Conservation (phyloP, 2,113 vertebrate genomes). For the Alexandromys fortis region DNA sequence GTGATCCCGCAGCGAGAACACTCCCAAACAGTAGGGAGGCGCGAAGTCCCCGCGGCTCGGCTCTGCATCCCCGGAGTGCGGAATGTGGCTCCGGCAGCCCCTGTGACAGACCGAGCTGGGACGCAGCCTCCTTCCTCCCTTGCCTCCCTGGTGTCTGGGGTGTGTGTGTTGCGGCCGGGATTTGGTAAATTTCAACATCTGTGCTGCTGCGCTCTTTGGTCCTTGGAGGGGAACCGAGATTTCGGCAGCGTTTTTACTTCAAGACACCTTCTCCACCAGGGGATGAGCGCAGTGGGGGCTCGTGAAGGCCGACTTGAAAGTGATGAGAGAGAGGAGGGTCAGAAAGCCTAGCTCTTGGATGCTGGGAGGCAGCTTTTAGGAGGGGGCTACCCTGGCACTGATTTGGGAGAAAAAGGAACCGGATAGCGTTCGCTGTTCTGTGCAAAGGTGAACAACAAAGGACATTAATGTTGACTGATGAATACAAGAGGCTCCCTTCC, state of each 20-base stretch:
- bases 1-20: not conserved
- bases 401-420: slow-evolving; percentile 23
- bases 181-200: slow-evolving; percentile 55
- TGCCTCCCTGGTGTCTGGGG: not conserved
- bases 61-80: slow-evolving; percentile 47
- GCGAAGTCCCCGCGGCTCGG: not conserved
- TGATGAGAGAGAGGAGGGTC: not conserved
- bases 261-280: not conserved
- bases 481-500: slow-evolving; percentile 67
- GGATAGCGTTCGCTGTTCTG: slow-evolving; percentile 45
- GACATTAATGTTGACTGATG: slow-evolving; percentile 82
- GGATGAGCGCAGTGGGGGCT: slow-evolving; percentile 25
- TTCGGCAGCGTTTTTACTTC: slow-evolving; percentile 48
- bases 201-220: slow-evolving; percentile 2
- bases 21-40: slow-evolving; percentile 29
- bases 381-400: not conserved
- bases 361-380: slow-evolving; percentile 31
- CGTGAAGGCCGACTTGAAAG: slow-evolving; percentile 25
- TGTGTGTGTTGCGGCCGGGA: not conserved
- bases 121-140: not conserved
- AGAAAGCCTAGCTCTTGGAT: not conserved
- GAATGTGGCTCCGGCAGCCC: slow-evolving; percentile 41
- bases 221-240: slow-evolving; percentile 50
- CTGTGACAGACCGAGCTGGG: slow-evolving; percentile 32
- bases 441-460: slow-evolving; percentile 85